Base-by-base conservation (phyloP, 2,888 invertebrate genomes). In the Mythimna pallens region DNA sequence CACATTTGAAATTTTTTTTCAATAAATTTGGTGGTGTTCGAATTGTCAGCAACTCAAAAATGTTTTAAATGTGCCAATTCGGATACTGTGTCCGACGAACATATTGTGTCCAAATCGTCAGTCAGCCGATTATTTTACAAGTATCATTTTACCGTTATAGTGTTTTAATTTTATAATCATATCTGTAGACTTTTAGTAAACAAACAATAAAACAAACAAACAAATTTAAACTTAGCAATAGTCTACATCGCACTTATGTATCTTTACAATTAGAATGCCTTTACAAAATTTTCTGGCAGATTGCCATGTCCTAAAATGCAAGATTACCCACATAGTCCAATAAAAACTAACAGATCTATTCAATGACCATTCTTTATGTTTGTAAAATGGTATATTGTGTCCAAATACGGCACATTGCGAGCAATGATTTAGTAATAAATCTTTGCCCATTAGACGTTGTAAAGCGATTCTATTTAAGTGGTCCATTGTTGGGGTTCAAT, bases 401-500 rank as follows among this genome's bases (percentile, higher is more conserved):
- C 70, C 78, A 76, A 76, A 78, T 78, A 78, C 65, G 62, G 70
- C 55, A 70, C 62, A 84, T 76, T 84, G 84, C 66, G 67, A 77
- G 65, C 71, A 80, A 76, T 82, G 72, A 77, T 62, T 47, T 52
- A 40, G 75, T 70, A 70, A 84, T 84, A 79, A 70, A 72, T 86
- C 73, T 78, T 61, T 71, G 79, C 80, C 57, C 73, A 65, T 76
- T 72, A 70, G 64, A 79, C 73, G 63, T 71, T 80, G 78, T 71
- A 67, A 50, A 77, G 73, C 75, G 63, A 65, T 76, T 75, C 76
- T 79, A 73, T 82, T 78, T 77, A 82, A 86, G 71, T 77, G 67
- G 68, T 40, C 72, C 52, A 83, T 86, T 86, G 86, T 86, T 82
- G 64, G 69, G 81, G 85, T 84, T 86, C 86, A 83, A 77, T 73